Evolutionary conservation across 1,140 invertebrate species (phyloP), one percentile per base, ranked within the genome.

Genomic region (Drosophila subobscura): DNA sequence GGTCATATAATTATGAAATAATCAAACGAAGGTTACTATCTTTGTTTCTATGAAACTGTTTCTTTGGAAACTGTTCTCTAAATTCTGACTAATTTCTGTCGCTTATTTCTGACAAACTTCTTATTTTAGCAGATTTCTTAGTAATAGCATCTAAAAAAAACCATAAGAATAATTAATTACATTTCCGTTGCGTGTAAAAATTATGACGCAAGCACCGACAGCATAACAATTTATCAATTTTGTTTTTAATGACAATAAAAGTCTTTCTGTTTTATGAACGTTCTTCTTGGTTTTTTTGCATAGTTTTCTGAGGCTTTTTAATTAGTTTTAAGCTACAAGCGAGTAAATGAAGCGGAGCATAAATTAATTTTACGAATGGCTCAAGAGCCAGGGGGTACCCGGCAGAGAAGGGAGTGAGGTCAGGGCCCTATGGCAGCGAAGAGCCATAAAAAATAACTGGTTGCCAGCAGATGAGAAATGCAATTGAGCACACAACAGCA

Each of bases 241-340:
- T 46, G 16, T 67, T 6, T 52, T 22, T 67, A 68, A 68, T 49
- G 63, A 33, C 63, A 67, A 55, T 33, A 46, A 66, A 47, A 8
- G 65, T 46, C 16, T 47, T n/a, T 42, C n/a, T 66, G 42, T 25
- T 66, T 29, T 47, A 37, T 61, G 14, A 22, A 40, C 12, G 1
- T 25, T 33, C 20, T 40, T 64, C 16, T 45, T 22, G 40, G 22
- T 49, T 33, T 27, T 27, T 29, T 25, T 64, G 25, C 40, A 29
- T 70, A 60, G 6, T 33, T 33, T 53, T 52, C 42, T 22, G 2
- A 74, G 57, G 71, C 53, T 66, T 66, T 73, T 74, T 74, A 74
- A 74, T 72, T 74, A 74, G 59, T 74, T 74, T 52, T 74, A 74
- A 66, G 72, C 60, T 65, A 49, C 16, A 71, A 37, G 44, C 71